Percentiles rank a stretch among this genome's conserved stretches.
These are phyloP conservation scores for Thrips palmi DNA, from an alignment of 1,140 invertebrate genomes.

Conservation along the genomic window DNA sequence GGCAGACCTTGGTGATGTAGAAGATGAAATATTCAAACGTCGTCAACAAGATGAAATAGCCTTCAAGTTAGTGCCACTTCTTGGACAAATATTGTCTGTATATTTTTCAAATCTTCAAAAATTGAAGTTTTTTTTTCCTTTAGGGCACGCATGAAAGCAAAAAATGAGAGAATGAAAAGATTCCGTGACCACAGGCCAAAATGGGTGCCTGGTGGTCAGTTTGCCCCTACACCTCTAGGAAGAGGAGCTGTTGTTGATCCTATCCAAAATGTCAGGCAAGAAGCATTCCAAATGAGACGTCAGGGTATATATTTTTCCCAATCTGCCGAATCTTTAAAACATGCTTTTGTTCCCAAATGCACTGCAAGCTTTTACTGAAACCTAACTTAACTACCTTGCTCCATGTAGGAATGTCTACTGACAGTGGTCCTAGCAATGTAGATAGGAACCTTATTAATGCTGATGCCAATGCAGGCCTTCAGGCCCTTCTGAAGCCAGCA, in stretches of 20 bases:
- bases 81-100: too few relatives aligned
- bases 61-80: too few relatives aligned
- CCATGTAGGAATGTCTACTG: too few relatives aligned
- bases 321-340: background rate
- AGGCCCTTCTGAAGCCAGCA: constrained; percentile 22
- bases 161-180: constrained; percentile 22
- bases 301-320: constrained; percentile 30
- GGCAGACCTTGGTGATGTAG: constrained; percentile 76
- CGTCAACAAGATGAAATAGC: constrained; percentile 69
- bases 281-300: constrained; percentile 46
- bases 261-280: constrained; percentile 42
- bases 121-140: too few relatives aligned
- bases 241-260: constrained; percentile 20
- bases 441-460: too few relatives aligned
- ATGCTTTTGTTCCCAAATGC: constrained; percentile 2
- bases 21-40: constrained; percentile 95
- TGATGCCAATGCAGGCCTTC: too few relatives aligned
- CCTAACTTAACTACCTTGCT: too few relatives aligned
- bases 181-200: constrained; percentile 37
- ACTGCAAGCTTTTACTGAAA: too few relatives aligned
- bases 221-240: constrained; percentile 37
- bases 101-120: too few relatives aligned
- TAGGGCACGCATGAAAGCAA: constrained; percentile 55
- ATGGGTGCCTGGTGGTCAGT: constrained; percentile 48
- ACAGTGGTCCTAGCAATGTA: too few relatives aligned